A percentile compares a stretch with the other conserved stretches of the same genome.
These are phyloP conservation scores for Stenurella melanura DNA, from an alignment of 2,888 invertebrate species.

Conservation along the genomic window DNA sequence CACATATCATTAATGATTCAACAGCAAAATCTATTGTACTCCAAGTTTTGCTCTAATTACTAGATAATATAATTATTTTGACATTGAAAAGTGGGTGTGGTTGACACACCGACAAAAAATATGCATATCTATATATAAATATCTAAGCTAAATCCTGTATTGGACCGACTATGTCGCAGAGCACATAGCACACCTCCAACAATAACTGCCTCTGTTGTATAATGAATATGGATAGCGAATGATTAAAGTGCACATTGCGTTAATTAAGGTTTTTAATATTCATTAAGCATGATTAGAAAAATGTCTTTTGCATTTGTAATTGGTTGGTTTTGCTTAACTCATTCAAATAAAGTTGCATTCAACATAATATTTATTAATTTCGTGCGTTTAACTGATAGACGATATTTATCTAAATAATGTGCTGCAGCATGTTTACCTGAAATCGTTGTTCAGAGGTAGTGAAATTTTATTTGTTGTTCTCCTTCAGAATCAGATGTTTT, in stretches of 20 bases:
- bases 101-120: conserved; percentile 2
- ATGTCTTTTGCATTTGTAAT: neutral
- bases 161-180: conserved; percentile 15
- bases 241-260: neutral
- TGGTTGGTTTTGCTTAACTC: neutral
- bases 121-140: neutral
- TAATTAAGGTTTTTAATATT: neutral
- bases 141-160: neutral
- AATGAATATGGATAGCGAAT: conserved; percentile 3
- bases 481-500: too few relatives aligned
- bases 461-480: too few relatives aligned
- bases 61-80: neutral
- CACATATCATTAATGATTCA: neutral
- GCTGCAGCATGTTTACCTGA: too few relatives aligned
- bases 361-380: neutral
- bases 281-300: neutral
- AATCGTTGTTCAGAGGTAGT: too few relatives aligned
- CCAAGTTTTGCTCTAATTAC: conserved; percentile 20
- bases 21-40: neutral
- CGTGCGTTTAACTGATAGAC: too few relatives aligned
- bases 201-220: neutral
- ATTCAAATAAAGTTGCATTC: neutral
- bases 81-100: conserved; percentile 28
- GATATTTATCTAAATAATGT: too few relatives aligned
- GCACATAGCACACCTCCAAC: neutral